Base-by-base conservation (phyloP, 2,113 vertebrate species). In the Passer domesticus region DNA sequence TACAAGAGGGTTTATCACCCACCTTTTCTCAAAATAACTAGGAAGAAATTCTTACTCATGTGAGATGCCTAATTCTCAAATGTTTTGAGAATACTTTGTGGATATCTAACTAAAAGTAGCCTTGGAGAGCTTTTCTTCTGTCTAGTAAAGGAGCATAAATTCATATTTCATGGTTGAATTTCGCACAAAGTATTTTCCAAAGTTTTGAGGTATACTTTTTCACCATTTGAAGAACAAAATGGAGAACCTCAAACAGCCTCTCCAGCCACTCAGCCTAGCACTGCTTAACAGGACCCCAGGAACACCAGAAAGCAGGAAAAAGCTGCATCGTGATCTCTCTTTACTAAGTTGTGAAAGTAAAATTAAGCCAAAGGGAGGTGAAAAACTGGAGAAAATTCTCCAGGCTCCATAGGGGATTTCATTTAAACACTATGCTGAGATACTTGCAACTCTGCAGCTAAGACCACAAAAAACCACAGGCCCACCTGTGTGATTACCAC, bases 201-300 rank as follows among this genome's bases (percentile, higher is more conserved):
- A 68, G 73, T 77, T 98, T 95, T 97, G 90, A 97, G 83, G 13
- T 33, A 28, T 59, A 47, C 70, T 96, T 60, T 70, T 92, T 56
- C 85, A 72, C 31, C 37, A 25, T 97, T 96, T 97, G 87, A 97
- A 97, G 95, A 95, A 67, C 27, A 86, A 69, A 96, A 80, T 93
- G 80, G 91, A 95, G 80, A 89, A 80, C 77, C 91, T 95, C 83
- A 92, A 97, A 97, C 91, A 96, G 56, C 39, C 7, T 94, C 10
- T 78, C 74, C 37, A 77, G 68, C 66, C 83, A 68, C 89, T 94
- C 89, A 89, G 77, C 47, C 91, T 96, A 86, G 62, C 74, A 62
- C 87, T 82, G 78, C 79, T 90, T 62, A 87, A 94, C 96, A 62
- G 66, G 68, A 88, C 91, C 87, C 72, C 72, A 69, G 79, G 46